Evolutionary conservation across 2,113 vertebrate species (phyloP).

Genomic region (Toxotes jaculatrix): DNA sequence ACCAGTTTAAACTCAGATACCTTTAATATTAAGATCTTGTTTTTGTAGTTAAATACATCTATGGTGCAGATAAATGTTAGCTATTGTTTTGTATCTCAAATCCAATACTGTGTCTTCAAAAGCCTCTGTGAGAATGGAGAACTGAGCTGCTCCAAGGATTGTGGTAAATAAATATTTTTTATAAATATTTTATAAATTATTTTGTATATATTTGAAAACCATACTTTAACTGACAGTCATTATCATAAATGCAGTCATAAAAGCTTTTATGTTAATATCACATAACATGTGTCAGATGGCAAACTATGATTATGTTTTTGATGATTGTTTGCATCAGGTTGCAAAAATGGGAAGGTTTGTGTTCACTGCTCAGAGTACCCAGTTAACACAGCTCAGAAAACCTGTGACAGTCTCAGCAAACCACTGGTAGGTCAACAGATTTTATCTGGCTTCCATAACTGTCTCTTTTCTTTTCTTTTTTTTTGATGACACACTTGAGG

Average conservation of each 20-base stretch:
- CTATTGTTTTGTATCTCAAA: background rate
- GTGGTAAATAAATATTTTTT: conserved; percentile 63
- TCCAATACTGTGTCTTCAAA: conserved; percentile 29
- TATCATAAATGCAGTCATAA: no score
- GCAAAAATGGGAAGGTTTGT: conserved; percentile 72
- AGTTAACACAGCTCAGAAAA: conserved; percentile 70
- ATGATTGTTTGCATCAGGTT: conserved; percentile 27
- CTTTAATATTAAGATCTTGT: background rate
- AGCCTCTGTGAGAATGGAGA: conserved; percentile 79
- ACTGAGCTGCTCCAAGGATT: conserved; percentile 67
- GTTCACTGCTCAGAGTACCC: conserved; percentile 68
- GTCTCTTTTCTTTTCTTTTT: no score
- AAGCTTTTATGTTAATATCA: no score
- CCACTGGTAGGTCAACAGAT: conserved; percentile 65
- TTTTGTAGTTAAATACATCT: background rate
- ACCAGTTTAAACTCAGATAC: background rate
- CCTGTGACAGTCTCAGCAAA: conserved; percentile 78
- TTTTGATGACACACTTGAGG: no score
- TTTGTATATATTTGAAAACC: background rate
- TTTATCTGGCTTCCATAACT: background rate
- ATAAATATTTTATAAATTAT: background rate
- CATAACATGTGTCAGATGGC: background rate
- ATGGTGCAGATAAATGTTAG: background rate
- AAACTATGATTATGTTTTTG: background rate
- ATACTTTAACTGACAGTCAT: no score